Conservation (phyloP, 2,113 vertebrate genomes). For the Calyptomena viridis region DNA sequence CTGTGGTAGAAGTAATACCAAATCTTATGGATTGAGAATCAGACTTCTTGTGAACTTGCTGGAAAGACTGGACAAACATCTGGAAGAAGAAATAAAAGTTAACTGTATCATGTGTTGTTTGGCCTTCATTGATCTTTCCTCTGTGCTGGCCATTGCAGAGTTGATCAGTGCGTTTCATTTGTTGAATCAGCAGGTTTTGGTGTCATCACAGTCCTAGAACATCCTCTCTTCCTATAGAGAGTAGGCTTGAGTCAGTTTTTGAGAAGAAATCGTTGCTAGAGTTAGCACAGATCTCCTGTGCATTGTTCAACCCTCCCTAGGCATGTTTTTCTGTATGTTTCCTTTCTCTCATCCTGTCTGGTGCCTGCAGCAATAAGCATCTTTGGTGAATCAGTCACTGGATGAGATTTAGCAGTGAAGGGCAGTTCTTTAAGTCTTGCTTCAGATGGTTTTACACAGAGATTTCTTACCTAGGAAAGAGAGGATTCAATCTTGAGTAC, state of each 20-base stretch:
- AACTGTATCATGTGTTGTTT: neutral
- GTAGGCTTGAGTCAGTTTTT: neutral
- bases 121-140: neutral
- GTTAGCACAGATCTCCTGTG: neutral
- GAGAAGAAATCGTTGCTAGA: neutral
- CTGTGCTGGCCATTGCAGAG: neutral
- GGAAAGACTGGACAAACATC: neutral
- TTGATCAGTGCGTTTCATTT: neutral
- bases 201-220: neutral
- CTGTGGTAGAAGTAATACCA: neutral
- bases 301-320: neutral
- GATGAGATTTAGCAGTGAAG: neutral
- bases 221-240: neutral
- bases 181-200: neutral
- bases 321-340: neutral
- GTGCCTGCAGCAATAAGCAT: neutral
- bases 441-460: neutral
- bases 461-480: neutral
- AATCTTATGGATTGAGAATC: neutral
- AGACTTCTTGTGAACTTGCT: neutral
- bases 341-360: neutral
- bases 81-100: slow-evolving; percentile 12
- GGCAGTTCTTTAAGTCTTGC: neutral
- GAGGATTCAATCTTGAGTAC: neutral
- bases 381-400: neutral